Percentiles rank a stretch among this genome's conserved stretches.
phyloP scores from a whole-genome alignment of 2,888 invertebrate genomes.

The Dryadula phaetusa region DNA sequence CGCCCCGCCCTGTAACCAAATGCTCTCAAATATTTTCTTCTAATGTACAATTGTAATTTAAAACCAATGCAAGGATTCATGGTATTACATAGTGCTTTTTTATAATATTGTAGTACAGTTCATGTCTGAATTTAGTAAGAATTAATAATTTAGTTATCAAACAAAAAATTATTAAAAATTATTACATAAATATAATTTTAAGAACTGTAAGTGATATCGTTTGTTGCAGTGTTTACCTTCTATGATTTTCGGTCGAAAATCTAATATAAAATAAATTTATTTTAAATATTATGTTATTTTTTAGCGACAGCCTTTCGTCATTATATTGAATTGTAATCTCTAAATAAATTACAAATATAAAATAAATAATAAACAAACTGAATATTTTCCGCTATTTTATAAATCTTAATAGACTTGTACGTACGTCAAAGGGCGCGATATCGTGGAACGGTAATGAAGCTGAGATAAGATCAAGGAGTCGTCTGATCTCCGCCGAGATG shows the following conservation, averaged over 20 bases:
- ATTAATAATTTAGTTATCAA: not conserved
- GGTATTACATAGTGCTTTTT: too few species aligned
- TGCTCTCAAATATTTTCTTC: conserved; percentile 32
- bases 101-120: too few species aligned
- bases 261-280: too few species aligned
- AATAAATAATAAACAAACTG: not conserved
- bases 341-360: not conserved
- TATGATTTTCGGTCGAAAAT: too few species aligned
- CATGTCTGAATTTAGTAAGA: not conserved
- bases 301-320: too few species aligned
- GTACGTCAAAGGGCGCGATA: conserved; percentile 40
- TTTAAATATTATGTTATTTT: too few species aligned
- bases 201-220: too few species aligned
- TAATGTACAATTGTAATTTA: conserved; percentile 16
- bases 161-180: too few species aligned
- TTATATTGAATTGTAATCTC: too few species aligned
- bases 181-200: too few species aligned
- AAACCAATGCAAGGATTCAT: not conserved
- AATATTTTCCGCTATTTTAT: conserved; percentile 3
- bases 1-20: conserved; percentile 33
- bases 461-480: conserved; percentile 57
- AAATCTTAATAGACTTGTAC: conserved; percentile 31
- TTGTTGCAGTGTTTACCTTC: too few species aligned
- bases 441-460: conserved; percentile 64
- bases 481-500: conserved; percentile 64